phyloP scores from a whole-genome alignment of 2,797 vertebrate genomes.

The Sorex maritimensis region DNA sequence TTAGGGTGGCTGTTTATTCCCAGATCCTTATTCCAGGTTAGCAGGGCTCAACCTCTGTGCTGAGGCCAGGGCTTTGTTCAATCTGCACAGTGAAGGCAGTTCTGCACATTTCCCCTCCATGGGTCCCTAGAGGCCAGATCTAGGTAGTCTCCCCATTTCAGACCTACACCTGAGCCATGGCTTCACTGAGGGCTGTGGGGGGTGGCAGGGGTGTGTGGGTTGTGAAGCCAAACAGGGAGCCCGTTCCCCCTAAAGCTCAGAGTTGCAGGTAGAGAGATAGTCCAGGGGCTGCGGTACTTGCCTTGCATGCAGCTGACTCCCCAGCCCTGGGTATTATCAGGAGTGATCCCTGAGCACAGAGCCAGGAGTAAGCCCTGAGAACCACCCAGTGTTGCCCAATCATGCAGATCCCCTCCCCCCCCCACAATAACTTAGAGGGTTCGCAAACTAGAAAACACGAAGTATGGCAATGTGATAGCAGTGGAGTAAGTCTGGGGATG shows the following conservation, averaged over 20 bases:
- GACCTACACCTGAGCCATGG: not conserved
- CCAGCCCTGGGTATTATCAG: too few species aligned
- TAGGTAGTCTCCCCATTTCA: not conserved
- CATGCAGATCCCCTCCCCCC: too few species aligned
- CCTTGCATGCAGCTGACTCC: too few species aligned
- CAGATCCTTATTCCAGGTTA: not conserved
- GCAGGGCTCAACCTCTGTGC: not conserved
- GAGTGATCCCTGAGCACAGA: too few species aligned
- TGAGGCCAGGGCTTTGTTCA: not conserved
- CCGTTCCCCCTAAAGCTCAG: not conserved
- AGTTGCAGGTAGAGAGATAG: not conserved
- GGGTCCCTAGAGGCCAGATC: not conserved
- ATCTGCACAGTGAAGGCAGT: not conserved
- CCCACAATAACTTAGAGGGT: too few species aligned
- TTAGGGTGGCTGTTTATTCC: not conserved
- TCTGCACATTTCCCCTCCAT: not conserved
- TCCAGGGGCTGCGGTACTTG: too few species aligned
- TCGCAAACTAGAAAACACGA: too few species aligned
- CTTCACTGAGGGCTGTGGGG: not conserved
- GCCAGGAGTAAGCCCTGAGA: too few species aligned
- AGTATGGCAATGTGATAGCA: too few species aligned
- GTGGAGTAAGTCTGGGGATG: constrained; percentile 56
- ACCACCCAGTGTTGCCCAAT: too few species aligned
- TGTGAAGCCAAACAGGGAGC: not conserved
- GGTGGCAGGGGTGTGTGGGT: too few species aligned